These are phyloP conservation scores for Brenthis hecate DNA, from an alignment of 2,888 invertebrate species.

Conservation along the genomic window DNA sequence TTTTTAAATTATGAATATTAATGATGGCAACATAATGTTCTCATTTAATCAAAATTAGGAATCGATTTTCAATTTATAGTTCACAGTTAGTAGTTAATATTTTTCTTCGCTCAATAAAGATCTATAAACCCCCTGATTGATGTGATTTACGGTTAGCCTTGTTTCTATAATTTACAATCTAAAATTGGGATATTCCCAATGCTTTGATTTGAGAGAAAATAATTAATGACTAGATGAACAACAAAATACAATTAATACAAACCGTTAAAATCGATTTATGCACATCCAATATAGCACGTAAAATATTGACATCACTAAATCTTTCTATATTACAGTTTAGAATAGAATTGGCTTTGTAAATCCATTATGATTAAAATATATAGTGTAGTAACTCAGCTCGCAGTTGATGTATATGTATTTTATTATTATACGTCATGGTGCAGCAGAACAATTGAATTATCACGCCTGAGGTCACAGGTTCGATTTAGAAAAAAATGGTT, in stretches of 20 bases:
- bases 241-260: constrained; percentile 26
- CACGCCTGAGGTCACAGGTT: too few relatives aligned
- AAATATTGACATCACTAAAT: constrained; percentile 30
- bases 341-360: constrained; percentile 9
- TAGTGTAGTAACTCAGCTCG: not conserved
- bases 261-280: constrained; percentile 32
- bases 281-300: constrained; percentile 25
- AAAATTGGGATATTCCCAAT: constrained; percentile 16
- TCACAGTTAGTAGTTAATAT: constrained; percentile 1
- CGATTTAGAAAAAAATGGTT: too few relatives aligned
- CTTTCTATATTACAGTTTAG: constrained; percentile 19
- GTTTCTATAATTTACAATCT: constrained; percentile 25
- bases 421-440: not conserved
- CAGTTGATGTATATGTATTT: constrained; percentile 11
- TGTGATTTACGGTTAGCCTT: constrained; percentile 30
- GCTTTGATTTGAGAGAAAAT: constrained; percentile 21
- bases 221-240: constrained; percentile 26
- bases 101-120: constrained; percentile 19
- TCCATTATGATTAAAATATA: constrained; percentile 10
- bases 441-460: too few relatives aligned
- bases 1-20: constrained; percentile 39
- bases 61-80: constrained; percentile 5
- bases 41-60: constrained; percentile 10
- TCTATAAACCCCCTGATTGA: constrained; percentile 16
- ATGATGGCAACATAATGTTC: constrained; percentile 19